Base-by-base conservation (phyloP, 2,113 vertebrate genomes). In the Neolamprologus fasciatus region DNA sequence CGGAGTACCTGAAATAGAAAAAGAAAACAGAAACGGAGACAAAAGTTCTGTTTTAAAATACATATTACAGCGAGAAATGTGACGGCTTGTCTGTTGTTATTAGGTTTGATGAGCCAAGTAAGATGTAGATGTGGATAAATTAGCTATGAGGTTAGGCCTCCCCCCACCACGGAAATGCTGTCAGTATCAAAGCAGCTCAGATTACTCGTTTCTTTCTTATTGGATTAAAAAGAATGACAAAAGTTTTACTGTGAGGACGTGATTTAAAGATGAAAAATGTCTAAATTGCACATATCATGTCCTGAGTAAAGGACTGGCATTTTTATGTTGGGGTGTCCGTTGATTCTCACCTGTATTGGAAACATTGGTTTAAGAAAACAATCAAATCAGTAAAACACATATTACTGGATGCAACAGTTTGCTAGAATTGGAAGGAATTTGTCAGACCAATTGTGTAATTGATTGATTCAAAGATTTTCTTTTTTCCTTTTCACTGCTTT, bases 291-390 rank as follows among this genome's bases (percentile, higher is more conserved):
- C 54, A 57, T 57, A 26, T 57, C 54, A 26, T 8, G 12, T 26
- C 54, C 7, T 26, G 21, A 26, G 21, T 57, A 57, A 57, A 57
- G 54, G 12, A 57, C 4, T 26, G 53, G 0, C n/a, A 21, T 21
- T 54, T 54, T 54, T 54, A 21, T 54, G 21, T 57, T 57, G 54
- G 54, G 12, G 54, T 57, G 12, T 57, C 54, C 1, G 1, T 57
- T 57, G 54, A 26, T 26, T 57, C 21, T 14, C 12, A 0, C 21
- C 7, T 57, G 54, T 57, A 9, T 61, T 55, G 53, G 21, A 0
- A 55, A 55, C 53, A 55, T 23, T 31, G 14, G 26, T 61, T 61
- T 61, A 55, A 28, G 26, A 61, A 61, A 61, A 26, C 26, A 31
- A 31, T 61, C 3, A 31, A 6, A 31, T 17, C 14, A 61, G 26